Evolutionary conservation across 2,888 invertebrate genomes (phyloP), one percentile per base, ranked within the genome.

Genomic region (Tenthredo mesomela): DNA sequence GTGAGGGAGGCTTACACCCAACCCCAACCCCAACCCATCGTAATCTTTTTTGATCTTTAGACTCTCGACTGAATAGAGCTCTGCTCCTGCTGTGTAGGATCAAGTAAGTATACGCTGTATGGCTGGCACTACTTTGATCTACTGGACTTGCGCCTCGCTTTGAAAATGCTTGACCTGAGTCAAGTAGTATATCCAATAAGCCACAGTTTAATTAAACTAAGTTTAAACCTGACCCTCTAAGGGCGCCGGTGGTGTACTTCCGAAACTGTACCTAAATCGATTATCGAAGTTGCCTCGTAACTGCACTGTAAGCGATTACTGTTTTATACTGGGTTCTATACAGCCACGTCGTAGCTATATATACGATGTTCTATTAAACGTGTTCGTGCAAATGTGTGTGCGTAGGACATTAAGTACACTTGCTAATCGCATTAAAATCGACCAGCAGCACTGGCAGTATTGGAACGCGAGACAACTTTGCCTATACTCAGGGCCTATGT

Each of bases 301-400:
- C 82, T 82, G 82, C 82, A 70, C 82, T 65, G 67, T 82, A 70
- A 82, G 82, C 82, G 82, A 82, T 82, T 82, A 70, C 82, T 82
- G 82, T 82, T 70, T 82, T 70, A 50, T 70, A 67, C 82, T 7
- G 7, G 37, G 40, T 40, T 21, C 33, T n/a, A 10, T n/a, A 10
- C 6, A 33, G 29, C 37, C n/a, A 6, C 80, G n/a, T 58, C 71
- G 40, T 50, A 61, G 40, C 37, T 61, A 18, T 77, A 54, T 33
- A 33, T 37, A 33, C 77, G 33, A 54, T 9, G 54, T 33, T 40
- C 58, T 61, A 37, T 61, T 61, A 40, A 33, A 77, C 77, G 47
- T 18, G 77, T 54, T 58, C 40, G 37, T 61, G 58, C 5, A 40
- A 80, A 40, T 61, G 40, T 80, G 80, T 80, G 80, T 80, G 61